A percentile compares a stretch with the other conserved stretches of the same genome.
Conservation (phyloP, 2,888 invertebrate species). For the Acrobasis repandana region DNA sequence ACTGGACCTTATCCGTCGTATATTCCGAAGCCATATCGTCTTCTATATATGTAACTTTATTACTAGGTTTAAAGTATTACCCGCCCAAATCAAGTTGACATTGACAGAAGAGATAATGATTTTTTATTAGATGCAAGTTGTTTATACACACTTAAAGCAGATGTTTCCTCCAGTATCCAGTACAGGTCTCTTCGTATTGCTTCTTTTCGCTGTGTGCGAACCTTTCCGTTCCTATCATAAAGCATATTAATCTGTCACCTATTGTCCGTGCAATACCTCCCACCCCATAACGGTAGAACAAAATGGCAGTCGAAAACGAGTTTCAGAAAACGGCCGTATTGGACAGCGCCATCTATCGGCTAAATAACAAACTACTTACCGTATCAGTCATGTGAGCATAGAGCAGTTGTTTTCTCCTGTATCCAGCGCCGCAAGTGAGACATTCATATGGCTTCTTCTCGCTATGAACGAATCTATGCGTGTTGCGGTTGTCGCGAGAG, state of each 20-base stretch:
- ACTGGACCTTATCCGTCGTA: no score
- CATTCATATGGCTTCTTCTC: constrained; percentile 95
- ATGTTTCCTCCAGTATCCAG: constrained; percentile 93
- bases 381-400: constrained; percentile 89
- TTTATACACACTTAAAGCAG: no score
- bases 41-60: no score
- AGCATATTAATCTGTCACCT: neutral
- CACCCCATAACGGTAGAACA: neutral
- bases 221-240: constrained; percentile 42
- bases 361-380: constrained; percentile 50
- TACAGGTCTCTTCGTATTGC: constrained; percentile 92
- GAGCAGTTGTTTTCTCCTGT: constrained; percentile 91
- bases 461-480: constrained; percentile 92
- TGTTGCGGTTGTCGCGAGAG: constrained; percentile 92
- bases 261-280: neutral
- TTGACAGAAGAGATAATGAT: no score
- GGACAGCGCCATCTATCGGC: neutral
- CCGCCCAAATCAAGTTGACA: no score
- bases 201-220: constrained; percentile 94
- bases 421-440: constrained; percentile 90
- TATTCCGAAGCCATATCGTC: no score
- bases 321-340: no score
- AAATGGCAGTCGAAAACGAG: no score
- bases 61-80: no score
- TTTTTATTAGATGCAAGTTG: no score